A percentile compares a stretch with the other conserved stretches of the same genome.
Evolutionary conservation across 2,113 vertebrate genomes (phyloP).

Genomic region (Murina feae): DNA sequence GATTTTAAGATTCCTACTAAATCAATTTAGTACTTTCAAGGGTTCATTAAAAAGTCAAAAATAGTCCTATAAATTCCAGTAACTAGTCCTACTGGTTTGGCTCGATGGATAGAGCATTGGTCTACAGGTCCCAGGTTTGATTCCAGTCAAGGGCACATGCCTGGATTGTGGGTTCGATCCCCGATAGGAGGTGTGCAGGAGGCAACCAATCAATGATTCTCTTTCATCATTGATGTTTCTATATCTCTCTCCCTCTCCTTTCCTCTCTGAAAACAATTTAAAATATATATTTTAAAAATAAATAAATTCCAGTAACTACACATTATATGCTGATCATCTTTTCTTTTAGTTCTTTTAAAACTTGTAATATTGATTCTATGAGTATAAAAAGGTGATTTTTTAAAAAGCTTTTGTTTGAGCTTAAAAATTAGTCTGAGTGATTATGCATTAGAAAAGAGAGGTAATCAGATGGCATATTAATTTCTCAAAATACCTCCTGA

Average conservation of each 20-base stretch:
- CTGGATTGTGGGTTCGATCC: no score
- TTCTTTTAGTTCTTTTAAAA: conserved; percentile 25
- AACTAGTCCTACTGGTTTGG: neutral
- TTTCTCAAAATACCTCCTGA: conserved; percentile 22
- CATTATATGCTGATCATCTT: conserved; percentile 48
- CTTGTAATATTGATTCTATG: conserved; percentile 22
- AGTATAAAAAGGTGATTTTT: neutral
- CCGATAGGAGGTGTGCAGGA: no score
- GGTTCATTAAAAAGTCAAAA: conserved; percentile 50
- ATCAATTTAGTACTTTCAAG: conserved; percentile 39
- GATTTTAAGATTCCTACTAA: conserved; percentile 27
- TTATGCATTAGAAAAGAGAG: neutral
- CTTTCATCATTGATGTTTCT: no score
- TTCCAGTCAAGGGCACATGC: no score
- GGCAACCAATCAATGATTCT: no score
- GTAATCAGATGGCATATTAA: neutral
- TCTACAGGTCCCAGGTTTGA: no score
- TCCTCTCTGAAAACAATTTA: no score
- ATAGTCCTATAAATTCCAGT: conserved; percentile 27
- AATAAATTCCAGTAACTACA: conserved; percentile 38
- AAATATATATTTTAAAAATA: neutral
- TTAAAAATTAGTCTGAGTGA: neutral
- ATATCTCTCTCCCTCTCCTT: no score
- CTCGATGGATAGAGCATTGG: no score
- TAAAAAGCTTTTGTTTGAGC: conserved; percentile 5